Conservation (phyloP, 2,113 vertebrate genomes). For the Craseonycteris thonglongyai region DNA sequence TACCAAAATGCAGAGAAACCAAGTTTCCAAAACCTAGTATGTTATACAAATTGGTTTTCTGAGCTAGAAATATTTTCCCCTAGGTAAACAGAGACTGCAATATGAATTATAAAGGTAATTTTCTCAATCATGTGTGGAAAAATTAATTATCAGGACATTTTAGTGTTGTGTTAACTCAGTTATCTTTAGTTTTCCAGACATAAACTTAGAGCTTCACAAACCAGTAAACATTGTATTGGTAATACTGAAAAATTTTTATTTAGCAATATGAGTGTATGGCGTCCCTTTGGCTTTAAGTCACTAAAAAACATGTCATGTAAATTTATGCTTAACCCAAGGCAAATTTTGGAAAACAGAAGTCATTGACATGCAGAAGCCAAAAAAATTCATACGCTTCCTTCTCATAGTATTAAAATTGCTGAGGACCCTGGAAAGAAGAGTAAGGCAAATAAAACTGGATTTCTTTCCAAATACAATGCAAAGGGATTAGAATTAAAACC, state of each 20-base stretch:
- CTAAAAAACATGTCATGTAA: not conserved
- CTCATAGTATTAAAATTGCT: not conserved
- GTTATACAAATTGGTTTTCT: not conserved
- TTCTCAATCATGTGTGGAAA: not conserved
- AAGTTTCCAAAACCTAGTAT: not conserved
- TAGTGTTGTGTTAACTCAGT: not conserved
- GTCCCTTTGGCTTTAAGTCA: not conserved
- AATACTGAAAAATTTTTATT: not conserved
- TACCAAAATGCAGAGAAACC: not conserved
- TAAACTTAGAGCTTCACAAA: not conserved
- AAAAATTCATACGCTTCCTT: not conserved
- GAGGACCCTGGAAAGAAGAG: not conserved
- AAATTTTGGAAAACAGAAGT: constrained; percentile 38
- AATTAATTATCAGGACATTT: not conserved
- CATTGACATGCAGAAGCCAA: not conserved
- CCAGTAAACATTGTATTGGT: not conserved
- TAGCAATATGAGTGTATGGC: not conserved
- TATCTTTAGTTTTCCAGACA: not conserved
- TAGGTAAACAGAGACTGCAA: not conserved
- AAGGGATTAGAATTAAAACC: constrained; percentile 10
- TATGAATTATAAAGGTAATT: not conserved
- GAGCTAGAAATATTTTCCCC: not conserved
- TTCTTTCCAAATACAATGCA: not conserved
- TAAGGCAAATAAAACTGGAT: not conserved
- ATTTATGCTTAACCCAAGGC: not conserved